Conservation (phyloP, 2,888 invertebrate species). For the Zhuqinia jingwanae region DNA sequence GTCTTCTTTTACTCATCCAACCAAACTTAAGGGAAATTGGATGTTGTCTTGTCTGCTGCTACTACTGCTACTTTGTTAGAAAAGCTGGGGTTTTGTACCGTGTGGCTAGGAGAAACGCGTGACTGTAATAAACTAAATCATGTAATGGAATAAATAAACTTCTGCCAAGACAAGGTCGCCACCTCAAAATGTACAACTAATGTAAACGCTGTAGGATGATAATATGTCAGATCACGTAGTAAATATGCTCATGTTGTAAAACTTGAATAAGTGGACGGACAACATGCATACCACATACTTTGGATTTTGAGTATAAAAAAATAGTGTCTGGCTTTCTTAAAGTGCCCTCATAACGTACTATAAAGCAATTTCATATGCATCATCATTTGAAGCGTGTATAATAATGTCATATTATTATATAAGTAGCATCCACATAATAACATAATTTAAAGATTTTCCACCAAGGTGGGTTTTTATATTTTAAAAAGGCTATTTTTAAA, state of each 20-base stretch:
- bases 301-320: background rate
- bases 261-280: no score
- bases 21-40: no score
- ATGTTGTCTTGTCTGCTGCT: background rate
- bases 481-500: constrained; percentile 32
- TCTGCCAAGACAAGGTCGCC: constrained; percentile 42
- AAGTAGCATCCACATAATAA: no score
- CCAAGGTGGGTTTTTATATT: background rate
- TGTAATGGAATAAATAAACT: constrained; percentile 53
- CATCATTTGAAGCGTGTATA: no score
- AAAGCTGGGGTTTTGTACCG: background rate
- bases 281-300: background rate
- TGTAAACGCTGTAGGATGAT: background rate
- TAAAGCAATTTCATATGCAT: background rate
- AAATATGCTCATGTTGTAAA: no score
- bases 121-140: no score
- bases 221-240: no score
- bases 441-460: no score
- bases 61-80: background rate
- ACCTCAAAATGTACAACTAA: constrained; percentile 21
- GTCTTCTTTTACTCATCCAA: no score
- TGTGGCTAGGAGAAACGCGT: background rate
- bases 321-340: no score
- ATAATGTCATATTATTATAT: no score
- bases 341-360: no score